Evolutionary conservation across 2,113 vertebrate genomes (phyloP).

Genomic region (Taurulus bubalis): DNA sequence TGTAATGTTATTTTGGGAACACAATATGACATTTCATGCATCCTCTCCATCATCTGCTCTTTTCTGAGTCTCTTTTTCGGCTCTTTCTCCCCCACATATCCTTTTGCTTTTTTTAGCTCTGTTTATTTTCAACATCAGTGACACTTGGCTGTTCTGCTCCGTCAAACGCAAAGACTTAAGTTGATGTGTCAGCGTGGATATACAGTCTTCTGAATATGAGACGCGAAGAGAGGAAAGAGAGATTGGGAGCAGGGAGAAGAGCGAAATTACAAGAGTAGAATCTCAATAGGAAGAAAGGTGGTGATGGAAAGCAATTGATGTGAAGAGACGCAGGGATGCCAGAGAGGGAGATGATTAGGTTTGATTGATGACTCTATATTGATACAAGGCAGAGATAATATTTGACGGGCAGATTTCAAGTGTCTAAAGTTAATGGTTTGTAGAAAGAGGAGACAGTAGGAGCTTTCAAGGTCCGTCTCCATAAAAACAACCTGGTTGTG

Average conservation of each 20-base stretch:
- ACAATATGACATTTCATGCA: slow-evolving; percentile 55
- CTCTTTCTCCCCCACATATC: slow-evolving; percentile 24
- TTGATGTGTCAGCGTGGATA: slow-evolving; percentile 46
- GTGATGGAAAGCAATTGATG: slow-evolving; percentile 44
- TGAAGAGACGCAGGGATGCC: slow-evolving; percentile 49
- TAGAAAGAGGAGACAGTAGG: slow-evolving; percentile 32
- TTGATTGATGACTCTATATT: slow-evolving; percentile 56
- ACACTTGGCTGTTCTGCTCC: slow-evolving; percentile 53
- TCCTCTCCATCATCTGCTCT: slow-evolving; percentile 60
- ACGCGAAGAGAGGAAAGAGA: background rate
- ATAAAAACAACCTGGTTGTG: slow-evolving; percentile 45
- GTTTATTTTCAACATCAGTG: slow-evolving; percentile 67
- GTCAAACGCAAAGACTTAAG: slow-evolving; percentile 35
- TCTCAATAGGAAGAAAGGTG: slow-evolving; percentile 31
- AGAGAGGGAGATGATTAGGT: slow-evolving; percentile 47
- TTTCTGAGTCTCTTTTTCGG: slow-evolving; percentile 30
- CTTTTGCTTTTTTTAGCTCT: slow-evolving; percentile 55
- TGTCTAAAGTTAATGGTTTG: slow-evolving; percentile 50
- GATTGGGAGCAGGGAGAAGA: background rate
- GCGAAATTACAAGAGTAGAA: slow-evolving; percentile 20
- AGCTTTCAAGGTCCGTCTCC: slow-evolving; percentile 34
- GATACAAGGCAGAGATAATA: slow-evolving; percentile 50
- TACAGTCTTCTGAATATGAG: slow-evolving; percentile 36
- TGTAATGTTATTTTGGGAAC: slow-evolving; percentile 52
- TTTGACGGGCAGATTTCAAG: slow-evolving; percentile 52